A percentile compares a stretch with the other conserved stretches of the same genome.
phyloP scores from a whole-genome alignment of 2,113 vertebrate species.

The Ochotona princeps region DNA sequence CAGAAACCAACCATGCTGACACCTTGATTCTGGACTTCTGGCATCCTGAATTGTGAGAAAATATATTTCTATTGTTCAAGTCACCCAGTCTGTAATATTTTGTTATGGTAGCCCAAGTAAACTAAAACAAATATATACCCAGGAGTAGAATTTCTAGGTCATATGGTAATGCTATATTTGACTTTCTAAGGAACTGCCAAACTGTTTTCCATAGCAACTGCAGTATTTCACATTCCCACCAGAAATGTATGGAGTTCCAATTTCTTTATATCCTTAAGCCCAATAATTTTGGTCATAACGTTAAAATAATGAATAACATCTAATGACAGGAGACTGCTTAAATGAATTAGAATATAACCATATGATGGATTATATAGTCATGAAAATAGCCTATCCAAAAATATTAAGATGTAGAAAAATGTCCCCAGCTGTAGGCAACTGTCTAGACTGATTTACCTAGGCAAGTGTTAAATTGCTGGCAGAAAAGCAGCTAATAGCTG shows the following conservation, averaged over 20 bases:
- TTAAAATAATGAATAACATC: constrained; percentile 37
- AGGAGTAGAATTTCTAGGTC: constrained; percentile 32
- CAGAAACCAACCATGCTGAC: background rate
- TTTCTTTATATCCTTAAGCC: constrained; percentile 5
- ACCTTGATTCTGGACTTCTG: background rate
- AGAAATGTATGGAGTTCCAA: constrained; percentile 52
- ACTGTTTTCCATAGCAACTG: constrained; percentile 34
- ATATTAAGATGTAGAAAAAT: constrained; percentile 35
- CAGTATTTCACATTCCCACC: no score
- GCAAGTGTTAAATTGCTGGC: no score
- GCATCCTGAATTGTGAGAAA: background rate
- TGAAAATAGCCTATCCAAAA: constrained; percentile 39
- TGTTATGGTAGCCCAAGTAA: background rate
- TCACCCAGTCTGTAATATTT: background rate
- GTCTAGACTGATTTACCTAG: background rate
- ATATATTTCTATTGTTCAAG: constrained; percentile 41
- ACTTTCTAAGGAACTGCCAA: constrained; percentile 40
- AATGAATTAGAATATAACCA: constrained; percentile 50
- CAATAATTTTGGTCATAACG: constrained; percentile 48
- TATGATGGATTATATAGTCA: constrained; percentile 43
- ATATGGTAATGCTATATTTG: constrained; percentile 45
- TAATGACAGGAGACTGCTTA: constrained; percentile 34
- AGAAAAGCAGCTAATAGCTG: no score
- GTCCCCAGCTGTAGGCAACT: background rate
- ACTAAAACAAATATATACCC: constrained; percentile 26